Conservation (phyloP, 2,797 vertebrate genomes). For the Eospalax fontanierii region DNA sequence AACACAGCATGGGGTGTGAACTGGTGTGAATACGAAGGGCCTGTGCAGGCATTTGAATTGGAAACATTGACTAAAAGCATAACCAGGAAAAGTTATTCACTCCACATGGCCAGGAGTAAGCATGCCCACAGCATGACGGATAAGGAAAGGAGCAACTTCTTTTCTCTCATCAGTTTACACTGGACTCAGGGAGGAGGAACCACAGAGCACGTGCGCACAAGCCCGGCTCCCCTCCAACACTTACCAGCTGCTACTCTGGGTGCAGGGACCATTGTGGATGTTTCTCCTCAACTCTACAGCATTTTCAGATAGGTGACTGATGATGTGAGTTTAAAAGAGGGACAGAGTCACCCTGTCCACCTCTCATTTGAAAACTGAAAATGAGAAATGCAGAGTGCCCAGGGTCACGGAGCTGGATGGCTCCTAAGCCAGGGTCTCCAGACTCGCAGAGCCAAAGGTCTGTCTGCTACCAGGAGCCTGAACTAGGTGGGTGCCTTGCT, state of each 20-base stretch:
- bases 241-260: neutral
- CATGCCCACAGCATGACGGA: fast-evolving
- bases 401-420: neutral
- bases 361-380: neutral
- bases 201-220: neutral
- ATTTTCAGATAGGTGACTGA: neutral
- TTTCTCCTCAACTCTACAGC: neutral
- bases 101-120: neutral
- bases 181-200: neutral
- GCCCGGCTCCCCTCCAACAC: neutral
- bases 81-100: neutral
- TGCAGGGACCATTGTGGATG: neutral
- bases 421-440: neutral
- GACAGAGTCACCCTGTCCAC: neutral
- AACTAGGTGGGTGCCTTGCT: fast-evolving
- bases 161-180: neutral
- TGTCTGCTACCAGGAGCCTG: neutral
- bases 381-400: neutral
- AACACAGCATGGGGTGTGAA: neutral
- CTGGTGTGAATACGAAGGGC: fast-evolving
- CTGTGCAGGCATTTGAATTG: neutral
- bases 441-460: neutral
- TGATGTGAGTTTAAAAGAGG: neutral
- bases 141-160: neutral
- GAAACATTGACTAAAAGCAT: neutral